These are phyloP conservation scores for Drosophila melanogaster DNA, from an alignment of 1,140 invertebrate genomes.

Conservation along the genomic window DNA sequence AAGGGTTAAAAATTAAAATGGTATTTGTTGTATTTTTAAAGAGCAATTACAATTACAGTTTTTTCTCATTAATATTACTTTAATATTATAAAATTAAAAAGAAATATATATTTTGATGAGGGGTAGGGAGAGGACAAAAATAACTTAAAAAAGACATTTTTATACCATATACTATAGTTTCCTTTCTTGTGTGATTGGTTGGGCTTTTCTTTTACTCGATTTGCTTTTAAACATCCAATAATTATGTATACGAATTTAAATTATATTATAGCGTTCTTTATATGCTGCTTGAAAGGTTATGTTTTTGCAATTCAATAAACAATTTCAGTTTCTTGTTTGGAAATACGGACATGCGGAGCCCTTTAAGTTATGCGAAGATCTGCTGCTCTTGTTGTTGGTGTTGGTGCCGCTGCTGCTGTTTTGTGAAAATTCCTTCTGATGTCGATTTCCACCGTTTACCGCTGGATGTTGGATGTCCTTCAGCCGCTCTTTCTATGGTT, in stretches of 20 bases:
- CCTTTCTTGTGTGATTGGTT: conserved; percentile 46
- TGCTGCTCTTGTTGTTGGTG: conserved; percentile 50
- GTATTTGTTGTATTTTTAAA: conserved; percentile 74
- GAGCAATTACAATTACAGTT: conserved; percentile 80
- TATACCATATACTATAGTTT: conserved; percentile 78
- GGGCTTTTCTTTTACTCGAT: conserved; percentile 47
- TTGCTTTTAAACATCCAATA: conserved; percentile 67
- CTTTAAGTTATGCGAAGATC: conserved; percentile 54
- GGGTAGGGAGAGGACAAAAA: conserved; percentile 62
- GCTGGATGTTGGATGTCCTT: conserved; percentile 19
- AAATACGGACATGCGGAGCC: conserved; percentile 41
- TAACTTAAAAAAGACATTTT: conserved; percentile 77
- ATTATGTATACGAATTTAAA: conserved; percentile 75
- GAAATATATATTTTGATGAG: conserved; percentile 78
- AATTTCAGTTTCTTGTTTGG: conserved; percentile 37
- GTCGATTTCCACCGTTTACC: conserved; percentile 17
- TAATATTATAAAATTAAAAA: conserved; percentile 83
- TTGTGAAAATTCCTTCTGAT: conserved; percentile 33
- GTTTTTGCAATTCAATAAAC: conserved; percentile 43
- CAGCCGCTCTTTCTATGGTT: conserved; percentile 29
- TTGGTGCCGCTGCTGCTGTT: conserved; percentile 9
- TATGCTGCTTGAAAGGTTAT: conserved; percentile 70
- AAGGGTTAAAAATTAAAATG: conserved; percentile 66
- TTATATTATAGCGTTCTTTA: conserved; percentile 78
- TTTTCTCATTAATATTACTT: conserved; percentile 82